A percentile compares a stretch with the other conserved stretches of the same genome.
phyloP scores from a whole-genome alignment of 2,113 vertebrate species.

The Grallaria varia region DNA sequence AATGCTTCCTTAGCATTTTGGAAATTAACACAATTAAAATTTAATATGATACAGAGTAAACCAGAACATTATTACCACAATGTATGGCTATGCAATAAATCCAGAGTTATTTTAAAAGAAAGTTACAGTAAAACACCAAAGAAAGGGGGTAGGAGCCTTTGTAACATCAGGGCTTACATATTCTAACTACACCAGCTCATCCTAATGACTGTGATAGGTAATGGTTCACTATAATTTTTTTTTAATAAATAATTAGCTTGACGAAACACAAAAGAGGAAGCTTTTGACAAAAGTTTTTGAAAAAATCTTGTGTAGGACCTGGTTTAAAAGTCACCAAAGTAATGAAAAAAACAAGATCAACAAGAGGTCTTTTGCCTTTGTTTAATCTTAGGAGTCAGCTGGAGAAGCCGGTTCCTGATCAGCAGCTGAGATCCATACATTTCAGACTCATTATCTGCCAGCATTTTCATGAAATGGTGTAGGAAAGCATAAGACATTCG shows the following conservation, averaged over 20 bases:
- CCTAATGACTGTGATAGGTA: not conserved
- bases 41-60: not conserved
- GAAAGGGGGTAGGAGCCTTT: not conserved
- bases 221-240: not conserved
- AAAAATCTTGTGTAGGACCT: not conserved
- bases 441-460: not conserved
- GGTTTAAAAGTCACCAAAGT: not conserved
- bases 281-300: not conserved
- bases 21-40: not conserved
- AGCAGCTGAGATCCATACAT: not conserved
- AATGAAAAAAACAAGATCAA: not conserved
- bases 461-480: rapidly evolving
- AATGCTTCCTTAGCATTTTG: not conserved
- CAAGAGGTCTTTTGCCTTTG: not conserved
- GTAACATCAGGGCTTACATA: not conserved
- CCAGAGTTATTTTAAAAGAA: not conserved
- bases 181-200: not conserved
- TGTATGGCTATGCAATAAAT: not conserved
- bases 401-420: not conserved
- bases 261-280: not conserved
- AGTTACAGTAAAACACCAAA: not conserved
- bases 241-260: not conserved
- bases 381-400: not conserved
- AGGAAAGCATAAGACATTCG: not conserved
- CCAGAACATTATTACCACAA: not conserved